phyloP scores from a whole-genome alignment of 2,113 vertebrate genomes.

The Indicator indicator region DNA sequence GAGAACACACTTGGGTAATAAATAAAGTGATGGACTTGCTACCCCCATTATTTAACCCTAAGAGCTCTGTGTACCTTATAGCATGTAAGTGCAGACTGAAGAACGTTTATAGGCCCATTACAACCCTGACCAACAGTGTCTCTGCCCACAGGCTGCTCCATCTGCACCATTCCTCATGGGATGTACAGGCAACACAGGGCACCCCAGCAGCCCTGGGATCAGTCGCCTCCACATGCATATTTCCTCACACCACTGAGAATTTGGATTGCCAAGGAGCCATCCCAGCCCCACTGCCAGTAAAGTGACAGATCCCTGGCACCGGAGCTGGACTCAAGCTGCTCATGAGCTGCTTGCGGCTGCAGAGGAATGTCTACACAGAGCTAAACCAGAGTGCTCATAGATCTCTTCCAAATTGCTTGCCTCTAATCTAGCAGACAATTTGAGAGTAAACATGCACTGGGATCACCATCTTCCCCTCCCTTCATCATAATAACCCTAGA shows the following conservation, averaged over 20 bases:
- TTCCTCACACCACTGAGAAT: not conserved
- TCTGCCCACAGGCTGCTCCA: not conserved
- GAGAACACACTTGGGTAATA: not conserved
- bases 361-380: constrained; percentile 46
- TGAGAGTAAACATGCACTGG: not conserved
- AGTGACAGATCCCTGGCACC: constrained; percentile 61
- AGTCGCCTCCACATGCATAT: not conserved
- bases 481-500: not conserved
- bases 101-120: not conserved
- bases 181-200: not conserved
- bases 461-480: not conserved
- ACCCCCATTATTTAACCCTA: not conserved
- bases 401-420: constrained; percentile 27
- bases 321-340: not conserved
- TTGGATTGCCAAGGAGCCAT: not conserved
- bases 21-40: not conserved
- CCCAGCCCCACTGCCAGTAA: not conserved
- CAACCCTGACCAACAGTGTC: not conserved
- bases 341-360: constrained; percentile 41
- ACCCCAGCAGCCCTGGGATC: not conserved
- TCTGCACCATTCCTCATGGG: not conserved
- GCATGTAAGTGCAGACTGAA: not conserved
- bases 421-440: not conserved
- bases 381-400: constrained; percentile 38
- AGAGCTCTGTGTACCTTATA: fast-evolving